Conservation (phyloP, 1,140 invertebrate genomes). For the Tetranychus urticae region DNA sequence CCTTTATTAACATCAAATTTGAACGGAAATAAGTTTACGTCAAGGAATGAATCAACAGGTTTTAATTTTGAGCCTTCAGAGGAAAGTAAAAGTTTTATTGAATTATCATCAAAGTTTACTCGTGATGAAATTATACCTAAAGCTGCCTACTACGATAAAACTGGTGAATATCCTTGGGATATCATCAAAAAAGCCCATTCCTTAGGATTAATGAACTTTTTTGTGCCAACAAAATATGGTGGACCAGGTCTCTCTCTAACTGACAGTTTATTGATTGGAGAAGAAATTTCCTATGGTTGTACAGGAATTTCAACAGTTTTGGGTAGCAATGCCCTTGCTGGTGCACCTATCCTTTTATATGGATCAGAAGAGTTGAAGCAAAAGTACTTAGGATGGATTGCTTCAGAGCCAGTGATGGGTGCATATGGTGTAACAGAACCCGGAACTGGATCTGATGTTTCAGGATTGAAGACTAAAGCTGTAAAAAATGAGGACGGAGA, state of each 20-base stretch:
- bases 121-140: constrained; percentile 72
- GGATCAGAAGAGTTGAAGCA: constrained; percentile 71
- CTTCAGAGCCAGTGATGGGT: constrained; percentile 63
- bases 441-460: constrained; percentile 67
- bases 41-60: neutral
- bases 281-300: constrained; percentile 29
- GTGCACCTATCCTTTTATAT: constrained; percentile 59
- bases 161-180: constrained; percentile 69
- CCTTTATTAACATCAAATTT: too few species aligned
- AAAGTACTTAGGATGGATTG: constrained; percentile 62
- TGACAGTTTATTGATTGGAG: constrained; percentile 22
- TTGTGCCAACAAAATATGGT: constrained; percentile 40
- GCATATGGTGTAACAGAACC: constrained; percentile 84
- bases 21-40: too few species aligned
- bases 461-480: constrained; percentile 62
- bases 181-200: constrained; percentile 78
- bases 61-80: constrained; percentile 28
- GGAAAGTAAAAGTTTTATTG: constrained; percentile 57
- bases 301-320: constrained; percentile 27
- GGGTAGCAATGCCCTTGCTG: constrained; percentile 27
- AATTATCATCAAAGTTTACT: constrained; percentile 70
- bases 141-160: constrained; percentile 68
- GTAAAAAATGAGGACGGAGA: constrained; percentile 82
- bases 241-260: constrained; percentile 21
- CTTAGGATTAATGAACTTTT: constrained; percentile 62